Conservation (phyloP, 2,797 vertebrate genomes). For the Nyctibius grandis region DNA sequence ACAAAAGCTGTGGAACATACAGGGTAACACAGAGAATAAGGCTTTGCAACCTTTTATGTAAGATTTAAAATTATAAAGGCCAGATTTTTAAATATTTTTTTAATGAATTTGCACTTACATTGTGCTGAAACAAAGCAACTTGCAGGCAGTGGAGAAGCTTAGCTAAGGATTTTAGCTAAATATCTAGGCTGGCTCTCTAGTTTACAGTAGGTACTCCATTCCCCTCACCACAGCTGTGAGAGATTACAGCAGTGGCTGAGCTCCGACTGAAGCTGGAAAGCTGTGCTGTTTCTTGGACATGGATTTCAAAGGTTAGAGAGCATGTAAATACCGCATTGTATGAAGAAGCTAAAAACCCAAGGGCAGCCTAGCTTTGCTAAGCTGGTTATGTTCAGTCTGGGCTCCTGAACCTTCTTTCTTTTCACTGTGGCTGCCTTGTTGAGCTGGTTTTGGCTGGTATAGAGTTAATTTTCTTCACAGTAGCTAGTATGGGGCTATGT, state of each 20-base stretch:
- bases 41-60: background rate
- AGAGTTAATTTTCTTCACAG: too few relatives aligned
- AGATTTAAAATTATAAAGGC: background rate
- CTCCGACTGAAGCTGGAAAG: background rate
- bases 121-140: background rate
- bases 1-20: background rate
- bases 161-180: background rate
- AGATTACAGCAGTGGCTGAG: background rate
- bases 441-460: too few relatives aligned
- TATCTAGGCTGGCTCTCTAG: background rate
- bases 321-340: background rate
- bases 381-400: background rate
- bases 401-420: background rate
- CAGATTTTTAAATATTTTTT: background rate
- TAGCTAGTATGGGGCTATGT: too few relatives aligned
- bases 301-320: background rate
- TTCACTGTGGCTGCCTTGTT: background rate
- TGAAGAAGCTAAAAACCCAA: background rate
- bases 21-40: background rate
- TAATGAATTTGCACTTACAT: background rate
- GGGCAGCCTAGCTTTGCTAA: background rate
- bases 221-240: background rate
- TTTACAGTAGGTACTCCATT: background rate
- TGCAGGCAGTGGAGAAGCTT: background rate
- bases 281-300: background rate